Conservation (phyloP, 1,140 invertebrate species). For the Caenorhabditis inopinata region DNA sequence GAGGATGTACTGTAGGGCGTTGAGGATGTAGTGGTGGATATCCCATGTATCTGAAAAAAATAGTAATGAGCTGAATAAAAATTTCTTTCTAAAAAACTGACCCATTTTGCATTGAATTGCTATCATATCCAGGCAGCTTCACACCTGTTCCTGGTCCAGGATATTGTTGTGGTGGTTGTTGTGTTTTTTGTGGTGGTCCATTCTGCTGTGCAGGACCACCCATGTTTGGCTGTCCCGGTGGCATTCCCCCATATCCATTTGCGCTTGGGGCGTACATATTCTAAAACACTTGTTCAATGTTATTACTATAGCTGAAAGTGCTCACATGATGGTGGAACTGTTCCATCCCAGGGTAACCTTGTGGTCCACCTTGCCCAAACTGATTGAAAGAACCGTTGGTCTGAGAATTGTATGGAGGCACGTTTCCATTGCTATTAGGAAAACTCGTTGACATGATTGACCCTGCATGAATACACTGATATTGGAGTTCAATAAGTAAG, state of each 20-base stretch:
- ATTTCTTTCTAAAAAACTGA: background rate
- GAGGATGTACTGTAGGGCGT: background rate
- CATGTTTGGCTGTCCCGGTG: background rate
- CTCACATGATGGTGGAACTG: background rate
- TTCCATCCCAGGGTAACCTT: background rate
- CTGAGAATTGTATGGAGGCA: background rate
- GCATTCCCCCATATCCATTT: background rate
- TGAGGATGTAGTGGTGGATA: background rate
- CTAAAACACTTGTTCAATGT: background rate
- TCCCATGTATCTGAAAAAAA: background rate
- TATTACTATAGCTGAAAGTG: background rate
- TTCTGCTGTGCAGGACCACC: background rate
- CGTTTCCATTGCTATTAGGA: constrained; percentile 1
- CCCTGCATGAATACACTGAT: background rate
- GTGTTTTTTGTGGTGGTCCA: background rate
- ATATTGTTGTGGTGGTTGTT: background rate
- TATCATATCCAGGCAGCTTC: background rate
- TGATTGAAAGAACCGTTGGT: constrained; percentile 18
- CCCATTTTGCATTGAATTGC: constrained; percentile 2
- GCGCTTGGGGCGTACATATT: background rate
- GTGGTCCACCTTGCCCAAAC: background rate
- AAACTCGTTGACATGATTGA: constrained; percentile 22
- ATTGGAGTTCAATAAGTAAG: background rate
- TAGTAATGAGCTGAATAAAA: too few species aligned
- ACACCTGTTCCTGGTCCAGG: background rate